Evolutionary conservation across 2,113 vertebrate species (phyloP), one percentile per base, ranked within the genome.

Genomic region (Lamprologus tigripictilis): DNA sequence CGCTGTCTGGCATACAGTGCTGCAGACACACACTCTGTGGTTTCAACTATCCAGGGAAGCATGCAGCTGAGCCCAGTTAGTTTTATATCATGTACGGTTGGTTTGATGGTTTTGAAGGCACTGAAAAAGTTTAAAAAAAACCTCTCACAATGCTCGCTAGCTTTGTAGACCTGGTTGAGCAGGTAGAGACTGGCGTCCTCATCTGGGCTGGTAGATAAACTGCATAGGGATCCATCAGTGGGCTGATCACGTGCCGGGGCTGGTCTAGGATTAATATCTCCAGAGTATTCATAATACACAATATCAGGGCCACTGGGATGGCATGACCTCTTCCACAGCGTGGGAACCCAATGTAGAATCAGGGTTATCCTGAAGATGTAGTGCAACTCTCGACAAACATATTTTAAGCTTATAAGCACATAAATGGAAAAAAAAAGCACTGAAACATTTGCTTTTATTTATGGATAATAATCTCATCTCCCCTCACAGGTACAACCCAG

Each of bases 401-500:
- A 47, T 47, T 17, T 76, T 49, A 31, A 47, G 42, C 23, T 73
- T 8, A 0, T 28, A 28, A 73, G 0, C 49, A 37, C 12, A 80
- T n/a, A 21, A 57, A 80, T 17, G 19, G 19, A 1, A 23, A 57
- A 4, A 5, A 8, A 1, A 5, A 13, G 16, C 47, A 57, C 23
- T 42, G 10, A 16, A 55, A 19, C 23, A 12, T 47, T 14, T 45
- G 1, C 11, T 54, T n/a, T 33, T 33, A 10, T 35, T 26, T 8
- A 13, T 51, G 42, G 1, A 5, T 21, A n/a, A 37, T 6, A 17
- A 31, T 61, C 3, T 45, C 6, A 13, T 54, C 9, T 68, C 12
- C 13, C 42, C 28, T 79, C 14, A 3, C 86, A 99, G 98, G 85
- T 99, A 99, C 90, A 99, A 99, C 85, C 98, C 98, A 7, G 98